Evolutionary conservation across 2,113 vertebrate genomes (phyloP).

Genomic region (Noturus placidus): DNA sequence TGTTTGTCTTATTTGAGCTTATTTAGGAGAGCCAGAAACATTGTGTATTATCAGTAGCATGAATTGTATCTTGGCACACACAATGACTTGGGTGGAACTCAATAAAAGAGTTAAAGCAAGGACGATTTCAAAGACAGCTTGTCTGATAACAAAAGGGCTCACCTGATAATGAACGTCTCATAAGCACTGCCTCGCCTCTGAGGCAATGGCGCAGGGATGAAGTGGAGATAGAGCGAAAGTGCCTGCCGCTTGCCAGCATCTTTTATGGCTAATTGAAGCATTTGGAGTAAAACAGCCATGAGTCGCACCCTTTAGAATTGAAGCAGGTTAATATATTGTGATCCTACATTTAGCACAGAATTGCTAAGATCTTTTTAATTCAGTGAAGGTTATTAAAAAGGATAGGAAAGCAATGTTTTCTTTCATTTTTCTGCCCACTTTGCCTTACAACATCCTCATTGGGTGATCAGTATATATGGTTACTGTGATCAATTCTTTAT

Average conservation of each 20-base stretch:
- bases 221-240: slow-evolving; percentile 48
- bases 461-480: slow-evolving; percentile 60
- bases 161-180: slow-evolving; percentile 74
- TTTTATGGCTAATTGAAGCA: slow-evolving; percentile 80
- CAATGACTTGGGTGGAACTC: slow-evolving; percentile 67
- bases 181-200: slow-evolving; percentile 60
- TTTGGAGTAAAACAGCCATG: slow-evolving; percentile 74
- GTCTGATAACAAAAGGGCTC: slow-evolving; percentile 73
- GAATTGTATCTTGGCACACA: slow-evolving; percentile 72
- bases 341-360: slow-evolving; percentile 83
- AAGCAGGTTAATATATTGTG: slow-evolving; percentile 81
- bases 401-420: slow-evolving; percentile 61
- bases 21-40: slow-evolving; percentile 58
- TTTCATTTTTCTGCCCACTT: slow-evolving; percentile 54
- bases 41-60: slow-evolving; percentile 68
- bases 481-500: slow-evolving; percentile 39
- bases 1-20: slow-evolving; percentile 54
- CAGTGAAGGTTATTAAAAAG: slow-evolving; percentile 84
- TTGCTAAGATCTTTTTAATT: slow-evolving; percentile 84
- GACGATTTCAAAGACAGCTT: slow-evolving; percentile 73
- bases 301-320: slow-evolving; percentile 76
- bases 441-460: slow-evolving; percentile 57
- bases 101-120: slow-evolving; percentile 77
- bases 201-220: slow-evolving; percentile 35
- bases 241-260: slow-evolving; percentile 67